Conservation (phyloP, 2,797 vertebrate genomes). For the Bovichtus diacanthus region DNA sequence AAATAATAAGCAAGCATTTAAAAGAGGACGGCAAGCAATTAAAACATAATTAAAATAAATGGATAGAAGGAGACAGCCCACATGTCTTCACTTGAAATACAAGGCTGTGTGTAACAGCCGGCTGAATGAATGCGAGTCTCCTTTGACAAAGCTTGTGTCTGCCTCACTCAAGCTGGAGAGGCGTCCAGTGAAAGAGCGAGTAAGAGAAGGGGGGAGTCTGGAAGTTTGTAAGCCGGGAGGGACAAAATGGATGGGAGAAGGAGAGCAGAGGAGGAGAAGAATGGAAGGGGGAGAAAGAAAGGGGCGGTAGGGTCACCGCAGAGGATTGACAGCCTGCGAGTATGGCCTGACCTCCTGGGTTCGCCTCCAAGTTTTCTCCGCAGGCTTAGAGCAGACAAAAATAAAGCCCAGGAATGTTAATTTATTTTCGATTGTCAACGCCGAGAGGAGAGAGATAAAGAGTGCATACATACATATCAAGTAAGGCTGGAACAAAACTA, state of each 20-base stretch:
- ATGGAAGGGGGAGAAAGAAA: conserved; percentile 78
- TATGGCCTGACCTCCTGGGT: conserved; percentile 84
- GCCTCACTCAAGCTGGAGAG: conserved; percentile 83
- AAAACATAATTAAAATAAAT: conserved; percentile 83
- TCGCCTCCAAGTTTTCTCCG: conserved; percentile 83
- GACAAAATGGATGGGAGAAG: conserved; percentile 75
- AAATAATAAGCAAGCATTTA: conserved; percentile 83
- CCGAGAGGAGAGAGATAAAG: conserved; percentile 78
- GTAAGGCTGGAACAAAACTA: conserved; percentile 79
- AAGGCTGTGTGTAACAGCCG: conserved; percentile 70
- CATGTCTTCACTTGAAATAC: conserved; percentile 80
- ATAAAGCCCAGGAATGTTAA: conserved; percentile 89
- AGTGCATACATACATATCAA: conserved; percentile 87
- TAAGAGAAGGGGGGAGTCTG: conserved; percentile 55
- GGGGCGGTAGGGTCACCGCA: conserved; percentile 76
- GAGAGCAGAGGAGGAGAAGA: conserved; percentile 75
- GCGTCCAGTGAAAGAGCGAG: conserved; percentile 72
- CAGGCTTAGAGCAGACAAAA: conserved; percentile 81
- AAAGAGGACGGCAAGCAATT: conserved; percentile 78
- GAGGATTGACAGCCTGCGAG: conserved; percentile 87
- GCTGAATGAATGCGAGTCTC: conserved; percentile 77
- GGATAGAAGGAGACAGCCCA: conserved; percentile 75
- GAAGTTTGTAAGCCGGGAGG: conserved; percentile 69
- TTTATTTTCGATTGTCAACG: conserved; percentile 88
- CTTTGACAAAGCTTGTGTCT: conserved; percentile 82